These are phyloP conservation scores for Cabera pusaria DNA, from an alignment of 2,888 invertebrate species.

Conservation along the genomic window DNA sequence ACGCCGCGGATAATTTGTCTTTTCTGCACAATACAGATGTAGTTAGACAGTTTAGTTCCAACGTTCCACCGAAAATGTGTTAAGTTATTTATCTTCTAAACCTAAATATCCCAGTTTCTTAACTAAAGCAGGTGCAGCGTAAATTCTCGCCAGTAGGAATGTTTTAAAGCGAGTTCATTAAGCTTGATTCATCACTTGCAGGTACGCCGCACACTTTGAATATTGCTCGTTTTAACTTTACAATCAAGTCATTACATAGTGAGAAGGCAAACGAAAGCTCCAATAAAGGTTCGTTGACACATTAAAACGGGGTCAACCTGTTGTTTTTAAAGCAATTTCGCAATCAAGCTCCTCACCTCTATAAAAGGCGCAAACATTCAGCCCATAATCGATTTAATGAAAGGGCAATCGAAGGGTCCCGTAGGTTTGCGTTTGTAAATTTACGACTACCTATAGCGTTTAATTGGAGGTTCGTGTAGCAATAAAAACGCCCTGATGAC, in stretches of 20 bases:
- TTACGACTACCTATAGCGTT: slow-evolving; percentile 71
- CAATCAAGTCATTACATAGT: slow-evolving; percentile 29
- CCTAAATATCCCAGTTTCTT: slow-evolving; percentile 5
- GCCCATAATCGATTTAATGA: slow-evolving; percentile 74
- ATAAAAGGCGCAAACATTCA: slow-evolving; percentile 67
- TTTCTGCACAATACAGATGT: no score
- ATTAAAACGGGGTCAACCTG: slow-evolving; percentile 49
- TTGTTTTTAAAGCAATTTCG: slow-evolving; percentile 69
- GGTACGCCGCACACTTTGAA: slow-evolving; percentile 21
- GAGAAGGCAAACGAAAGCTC: slow-evolving; percentile 31
- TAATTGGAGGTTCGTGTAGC: slow-evolving; percentile 74
- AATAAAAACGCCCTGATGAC: slow-evolving; percentile 74
- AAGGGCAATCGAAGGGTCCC: slow-evolving; percentile 69
- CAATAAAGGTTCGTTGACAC: slow-evolving; percentile 37
- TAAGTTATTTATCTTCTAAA: slow-evolving; percentile 3
- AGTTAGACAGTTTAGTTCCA: no score
- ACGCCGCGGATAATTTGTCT: no score
- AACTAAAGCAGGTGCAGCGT: slow-evolving; percentile 11
- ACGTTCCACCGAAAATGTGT: not conserved
- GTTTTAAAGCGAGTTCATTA: slow-evolving; percentile 23
- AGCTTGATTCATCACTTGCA: slow-evolving; percentile 24
- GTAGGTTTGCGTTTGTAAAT: slow-evolving; percentile 70
- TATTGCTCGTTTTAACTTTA: slow-evolving; percentile 26
- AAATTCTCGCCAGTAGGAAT: slow-evolving; percentile 14
- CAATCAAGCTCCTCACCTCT: slow-evolving; percentile 63